phyloP scores from a whole-genome alignment of 2,113 vertebrate species.

The Pogonocichla stellata region DNA sequence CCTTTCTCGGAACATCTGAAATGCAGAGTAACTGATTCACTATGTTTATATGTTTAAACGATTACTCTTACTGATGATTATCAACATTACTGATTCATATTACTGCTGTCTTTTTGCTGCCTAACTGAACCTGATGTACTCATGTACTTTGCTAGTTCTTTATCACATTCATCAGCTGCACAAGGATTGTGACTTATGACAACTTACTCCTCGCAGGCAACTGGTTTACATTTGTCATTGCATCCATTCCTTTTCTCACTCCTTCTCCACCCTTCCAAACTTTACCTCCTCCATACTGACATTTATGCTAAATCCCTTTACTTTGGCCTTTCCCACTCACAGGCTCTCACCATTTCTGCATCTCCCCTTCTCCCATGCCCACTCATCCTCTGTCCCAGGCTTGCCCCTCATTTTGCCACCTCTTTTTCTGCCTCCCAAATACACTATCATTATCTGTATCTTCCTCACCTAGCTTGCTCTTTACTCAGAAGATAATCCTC shows the following conservation, averaged over 20 bases:
- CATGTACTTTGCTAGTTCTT: neutral
- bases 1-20: neutral
- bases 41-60: neutral
- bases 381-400: neutral
- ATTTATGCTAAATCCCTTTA: neutral
- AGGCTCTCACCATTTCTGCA: neutral
- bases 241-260: neutral
- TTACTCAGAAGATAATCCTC: neutral
- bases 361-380: neutral
- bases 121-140: neutral
- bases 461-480: neutral
- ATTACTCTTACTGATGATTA: neutral
- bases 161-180: neutral
- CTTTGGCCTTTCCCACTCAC: neutral
- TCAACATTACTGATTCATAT: constrained; percentile 4
- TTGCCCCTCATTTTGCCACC: neutral
- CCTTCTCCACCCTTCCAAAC: neutral
- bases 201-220: neutral
- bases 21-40: neutral
- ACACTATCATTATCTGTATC: neutral
- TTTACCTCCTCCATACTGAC: neutral
- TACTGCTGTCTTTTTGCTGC: neutral
- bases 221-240: neutral
- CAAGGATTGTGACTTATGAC: neutral
- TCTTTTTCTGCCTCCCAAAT: neutral